These are phyloP conservation scores for Acrobasis suavella DNA, from an alignment of 2,888 invertebrate species.

Conservation along the genomic window DNA sequence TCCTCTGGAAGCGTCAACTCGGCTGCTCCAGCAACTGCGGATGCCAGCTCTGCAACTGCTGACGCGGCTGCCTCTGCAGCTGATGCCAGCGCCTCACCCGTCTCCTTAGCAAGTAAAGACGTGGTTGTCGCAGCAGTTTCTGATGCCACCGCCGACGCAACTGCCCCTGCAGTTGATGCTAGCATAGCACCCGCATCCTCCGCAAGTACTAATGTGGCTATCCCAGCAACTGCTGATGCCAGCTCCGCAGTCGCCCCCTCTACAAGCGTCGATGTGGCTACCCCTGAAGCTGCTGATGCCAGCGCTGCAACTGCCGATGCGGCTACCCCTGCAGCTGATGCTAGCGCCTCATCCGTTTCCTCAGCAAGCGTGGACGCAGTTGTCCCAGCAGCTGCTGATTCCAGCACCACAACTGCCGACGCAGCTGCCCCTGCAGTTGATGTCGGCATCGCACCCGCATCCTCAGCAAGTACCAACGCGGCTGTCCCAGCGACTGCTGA, in stretches of 20 bases:
- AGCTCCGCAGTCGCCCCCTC: neutral
- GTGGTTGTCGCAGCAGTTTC: neutral
- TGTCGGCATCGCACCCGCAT: neutral
- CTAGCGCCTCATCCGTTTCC: neutral
- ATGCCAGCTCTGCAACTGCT: neutral
- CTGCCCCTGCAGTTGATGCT: neutral
- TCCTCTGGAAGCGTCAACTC: neutral
- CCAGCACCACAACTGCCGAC: neutral
- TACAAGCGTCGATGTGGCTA: neutral
- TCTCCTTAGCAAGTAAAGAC: neutral
- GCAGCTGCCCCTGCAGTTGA: neutral
- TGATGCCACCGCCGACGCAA: neutral
- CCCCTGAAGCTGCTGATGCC: neutral
- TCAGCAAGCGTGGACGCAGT: neutral
- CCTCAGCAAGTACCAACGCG: neutral
- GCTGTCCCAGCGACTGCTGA: neutral
- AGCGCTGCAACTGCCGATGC: neutral
- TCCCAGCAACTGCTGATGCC: neutral
- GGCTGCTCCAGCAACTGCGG: neutral
- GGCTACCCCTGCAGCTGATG: neutral
- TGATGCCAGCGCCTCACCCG: neutral
- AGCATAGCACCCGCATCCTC: neutral
- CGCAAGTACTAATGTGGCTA: neutral
- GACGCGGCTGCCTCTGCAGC: neutral
- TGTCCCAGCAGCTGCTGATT: neutral